Conservation (phyloP, 2,888 invertebrate species). For the Ophion ventricosus region DNA sequence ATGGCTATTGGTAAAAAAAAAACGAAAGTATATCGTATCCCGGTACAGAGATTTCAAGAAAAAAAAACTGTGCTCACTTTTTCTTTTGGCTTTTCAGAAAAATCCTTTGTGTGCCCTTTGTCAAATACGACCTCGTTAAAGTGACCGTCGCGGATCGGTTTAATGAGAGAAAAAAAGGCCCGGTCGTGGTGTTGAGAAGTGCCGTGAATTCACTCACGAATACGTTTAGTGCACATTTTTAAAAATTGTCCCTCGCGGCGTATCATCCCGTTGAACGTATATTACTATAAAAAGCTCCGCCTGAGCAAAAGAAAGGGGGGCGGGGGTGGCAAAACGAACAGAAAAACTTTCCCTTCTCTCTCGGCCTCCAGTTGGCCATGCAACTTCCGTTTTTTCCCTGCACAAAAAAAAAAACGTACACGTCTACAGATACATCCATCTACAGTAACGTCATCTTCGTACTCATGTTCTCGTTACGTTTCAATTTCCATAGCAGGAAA, state of each 20-base stretch:
- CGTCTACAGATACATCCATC: too few relatives aligned
- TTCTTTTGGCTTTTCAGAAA: neutral
- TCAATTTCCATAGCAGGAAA: conserved; percentile 26
- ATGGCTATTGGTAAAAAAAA: too few relatives aligned
- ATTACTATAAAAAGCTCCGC: too few relatives aligned
- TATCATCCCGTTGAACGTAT: conserved; percentile 3
- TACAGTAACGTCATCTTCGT: neutral
- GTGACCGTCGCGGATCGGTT: neutral
- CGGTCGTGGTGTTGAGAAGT: neutral
- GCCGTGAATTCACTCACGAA: too few relatives aligned
- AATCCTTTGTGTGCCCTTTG: neutral
- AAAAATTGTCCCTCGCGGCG: conserved; percentile 68
- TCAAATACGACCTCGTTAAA: neutral
- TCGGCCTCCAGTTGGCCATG: too few relatives aligned
- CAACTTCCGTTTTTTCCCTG: too few relatives aligned
- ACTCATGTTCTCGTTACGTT: conserved; percentile 39
- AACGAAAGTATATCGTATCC: neutral
- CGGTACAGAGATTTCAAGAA: neutral
- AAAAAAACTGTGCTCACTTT: neutral
- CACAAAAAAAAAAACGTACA: too few relatives aligned
- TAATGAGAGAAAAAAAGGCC: conserved; percentile 6
- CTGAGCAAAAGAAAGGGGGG: neutral
- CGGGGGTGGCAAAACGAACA: too few relatives aligned
- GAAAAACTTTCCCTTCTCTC: too few relatives aligned
- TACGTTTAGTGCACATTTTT: conserved; percentile 52